Conservation (phyloP, 2,888 invertebrate genomes). For the Dicycla oo region DNA sequence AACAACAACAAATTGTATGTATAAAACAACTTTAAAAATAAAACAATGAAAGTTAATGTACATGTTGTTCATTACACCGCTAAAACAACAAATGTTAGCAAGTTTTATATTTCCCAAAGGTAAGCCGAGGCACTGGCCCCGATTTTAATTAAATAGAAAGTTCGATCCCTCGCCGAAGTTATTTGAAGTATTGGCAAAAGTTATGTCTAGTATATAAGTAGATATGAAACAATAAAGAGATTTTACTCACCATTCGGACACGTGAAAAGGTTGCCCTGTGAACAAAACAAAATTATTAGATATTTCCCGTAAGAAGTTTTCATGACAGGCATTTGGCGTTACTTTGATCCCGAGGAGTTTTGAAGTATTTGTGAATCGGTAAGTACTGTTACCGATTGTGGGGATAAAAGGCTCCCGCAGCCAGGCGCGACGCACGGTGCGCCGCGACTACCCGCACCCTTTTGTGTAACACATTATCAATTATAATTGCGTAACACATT, state of each 20-base stretch:
- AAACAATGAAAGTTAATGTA: conserved; percentile 51
- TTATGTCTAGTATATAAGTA: conserved; percentile 55
- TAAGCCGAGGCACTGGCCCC: conserved; percentile 44
- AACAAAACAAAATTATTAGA: conserved; percentile 68
- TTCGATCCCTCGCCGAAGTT: conserved; percentile 46
- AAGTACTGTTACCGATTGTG: conserved; percentile 2
- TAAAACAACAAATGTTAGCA: conserved; percentile 61
- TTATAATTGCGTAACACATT: too few relatives aligned
- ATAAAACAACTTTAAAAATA: conserved; percentile 38
- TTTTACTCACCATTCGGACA: conserved; percentile 93
- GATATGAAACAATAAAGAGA: conserved; percentile 55
- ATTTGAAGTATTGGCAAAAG: conserved; percentile 65
- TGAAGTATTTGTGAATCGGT: conserved; percentile 14
- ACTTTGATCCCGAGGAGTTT: conserved; percentile 41
- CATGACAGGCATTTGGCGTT: conserved; percentile 1
- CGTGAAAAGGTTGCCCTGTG: conserved; percentile 92
- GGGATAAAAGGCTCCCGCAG: too few relatives aligned
- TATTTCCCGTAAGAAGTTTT: conserved; percentile 42
- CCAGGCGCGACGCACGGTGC: too few relatives aligned
- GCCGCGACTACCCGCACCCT: too few relatives aligned
- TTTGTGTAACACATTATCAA: too few relatives aligned
- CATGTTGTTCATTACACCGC: conserved; percentile 59
- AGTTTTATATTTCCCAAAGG: conserved; percentile 67
- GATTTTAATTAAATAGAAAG: conserved; percentile 68
- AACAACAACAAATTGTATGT: conserved; percentile 34